Base-by-base conservation (phyloP, 2,888 invertebrate genomes). In the Nineta flava region DNA sequence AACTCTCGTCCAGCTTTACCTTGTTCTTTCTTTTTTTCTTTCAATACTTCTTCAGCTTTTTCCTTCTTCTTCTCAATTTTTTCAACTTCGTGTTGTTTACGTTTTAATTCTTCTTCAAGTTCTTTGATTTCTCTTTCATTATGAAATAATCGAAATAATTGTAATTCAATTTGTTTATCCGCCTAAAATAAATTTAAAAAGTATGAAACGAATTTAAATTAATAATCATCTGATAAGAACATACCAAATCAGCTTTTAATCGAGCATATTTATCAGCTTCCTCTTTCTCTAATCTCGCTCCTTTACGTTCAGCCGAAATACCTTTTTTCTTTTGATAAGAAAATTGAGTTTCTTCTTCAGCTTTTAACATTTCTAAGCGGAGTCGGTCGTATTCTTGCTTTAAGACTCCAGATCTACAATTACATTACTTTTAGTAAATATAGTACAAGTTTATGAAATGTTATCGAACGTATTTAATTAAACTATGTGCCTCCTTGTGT, bases 271-370 rank as follows among this genome's bases (percentile, higher is more conserved):
- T 91, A 64, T 97, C 96, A 0, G 99, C 99, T 67, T 99, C 99
- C 65, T 97, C 95, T 67, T 97, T 96, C 66, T 99, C 99, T 55
- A 93, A 74, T 65, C 93, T 91, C 5, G 99, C 99, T 68, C 99
- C 99, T 64, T 97, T 96, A 52, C 94, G 78, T 69, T 99, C 99
- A 0, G 94, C 95, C 42, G 95, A 96, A 51, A 99, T 95, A 1
- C 96, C 97, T 62, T 94, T 92, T 69, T 99, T 96, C 72, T 96
- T 97, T 65, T 96, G 92, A 66, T 95, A 94, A 2, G 96, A 95
- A 69, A 88, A 93, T 68, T 97, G 96, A 0, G 97, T 93, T 67
- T 99, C 96, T 64, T 96, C 95, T 64, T 99, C 97, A 0, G 97
- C 96, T 59, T 92, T 84, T 62, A 91, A 81, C 83, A 99, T 95